Base-by-base conservation (phyloP, 2,797 vertebrate genomes). In the Buphagus erythrorhynchus region DNA sequence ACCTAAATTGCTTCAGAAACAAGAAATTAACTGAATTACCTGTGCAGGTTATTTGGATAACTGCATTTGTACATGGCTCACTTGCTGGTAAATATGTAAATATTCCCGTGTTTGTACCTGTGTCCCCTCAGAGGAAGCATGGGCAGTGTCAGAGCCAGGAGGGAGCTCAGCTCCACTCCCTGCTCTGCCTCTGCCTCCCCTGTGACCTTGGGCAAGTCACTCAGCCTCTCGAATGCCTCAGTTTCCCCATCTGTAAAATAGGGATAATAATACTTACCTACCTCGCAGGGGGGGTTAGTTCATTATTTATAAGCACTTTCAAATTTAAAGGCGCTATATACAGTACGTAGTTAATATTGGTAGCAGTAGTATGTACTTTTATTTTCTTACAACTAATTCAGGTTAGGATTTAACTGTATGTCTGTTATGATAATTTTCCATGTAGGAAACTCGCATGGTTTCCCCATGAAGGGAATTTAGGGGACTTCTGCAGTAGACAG, bases 181-280 rank as follows among this genome's bases (percentile, higher is more conserved):
- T 17, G 43, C 89, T 95, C 93, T 90, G 90, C 89, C 82, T 43
- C 95, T 42, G 40, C 49, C 82, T 75, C 91, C 89, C 76, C 62
- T 1, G 55, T 95, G 95, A 96, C 95, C 95, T 92, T 96, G 96
- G 96, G 96, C 96, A 95, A 97, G 95, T 97, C 96, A 94, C 96
- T n/a, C 21, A 8, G 16, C 91, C 86, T 90, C 90, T 84, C 26
- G 1, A 83, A 73, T 46, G 94, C 96, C 96, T 93, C 96, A 95
- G 96, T 96, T 95, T 96, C 85, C 95, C 96, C 93, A 94, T 88
- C 96, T 96, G 96, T 96, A 97, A 96, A 97, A 96, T 95, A 96
- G 94, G 96, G 96, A 95, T 54, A 96, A 93, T 93, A 96, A 62
- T 43, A 75, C 92, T 93, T 55, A 96, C 96, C 96, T 97, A 97